Evolutionary conservation across 2,888 invertebrate species (phyloP), one percentile per base, ranked within the genome.

Genomic region (Spisula subtruncata): DNA sequence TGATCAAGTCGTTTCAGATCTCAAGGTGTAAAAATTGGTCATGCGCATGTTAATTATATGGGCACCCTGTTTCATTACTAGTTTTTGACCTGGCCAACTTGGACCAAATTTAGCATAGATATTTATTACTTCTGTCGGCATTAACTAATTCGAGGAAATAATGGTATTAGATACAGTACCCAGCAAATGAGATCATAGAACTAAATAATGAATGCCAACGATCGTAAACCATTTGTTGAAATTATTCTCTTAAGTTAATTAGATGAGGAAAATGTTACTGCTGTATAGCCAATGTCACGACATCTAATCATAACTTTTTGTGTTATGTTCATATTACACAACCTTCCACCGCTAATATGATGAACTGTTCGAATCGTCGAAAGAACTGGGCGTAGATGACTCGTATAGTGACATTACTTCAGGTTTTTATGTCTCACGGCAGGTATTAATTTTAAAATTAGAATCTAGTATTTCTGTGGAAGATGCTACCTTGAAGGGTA

Each of bases 221-320:
- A 25, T 25, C 60, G 60, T 66, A 66, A 66, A 66, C 60, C 25
- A 25, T 66, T 66, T 66, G 60, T 66, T 66, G 25, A 66, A 66
- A 66, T 41, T 66, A 66, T 66, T 66, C 60, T 25, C 60, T 66
- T 66, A 66, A 66, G 60, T 66, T 66, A 66, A 66, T 66, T 66
- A 25, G 60, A 66, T 66, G 60, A 12, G 10, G 25, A 25, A 25
- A 51, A 66, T 8, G 60, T 25, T 60, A n/a, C 0, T 66, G 60
- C 12, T 66, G 6, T 25, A n/a, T 8, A 66, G n/a, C 25, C n/a
- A 66, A 25, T 66, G 60, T 66, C 60, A 66, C 60, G 60, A 66
- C 60, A 66, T 66, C 25, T n/a, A n/a, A 66, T 66, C 60, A 66
- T 66, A 51, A 16, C 51, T 51, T 66, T 60, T 60, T 60, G 25